These are phyloP conservation scores for Coracias cyanogaster DNA, from an alignment of 2,797 vertebrate species.

Conservation along the genomic window DNA sequence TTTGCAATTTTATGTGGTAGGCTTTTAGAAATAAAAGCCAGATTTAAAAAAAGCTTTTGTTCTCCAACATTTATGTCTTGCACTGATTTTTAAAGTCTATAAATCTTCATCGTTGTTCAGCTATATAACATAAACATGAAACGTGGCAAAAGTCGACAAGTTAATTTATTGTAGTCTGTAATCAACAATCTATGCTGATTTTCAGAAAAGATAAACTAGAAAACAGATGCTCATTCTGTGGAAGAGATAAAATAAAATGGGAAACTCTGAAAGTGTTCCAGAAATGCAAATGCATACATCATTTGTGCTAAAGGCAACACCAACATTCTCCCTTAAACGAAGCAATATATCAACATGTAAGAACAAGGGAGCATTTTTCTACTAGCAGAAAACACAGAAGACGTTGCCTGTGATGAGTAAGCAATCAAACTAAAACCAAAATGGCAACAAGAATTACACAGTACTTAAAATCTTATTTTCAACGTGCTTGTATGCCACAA, in stretches of 20 bases:
- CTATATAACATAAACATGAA: conserved; percentile 2
- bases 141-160: conserved; percentile 41
- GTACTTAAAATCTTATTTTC: not conserved
- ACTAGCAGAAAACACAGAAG: conserved; percentile 39
- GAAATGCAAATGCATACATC: conserved; percentile 59
- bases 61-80: not conserved
- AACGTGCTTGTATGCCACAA: not conserved
- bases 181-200: conserved; percentile 39
- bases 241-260: conserved; percentile 59
- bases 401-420: not conserved
- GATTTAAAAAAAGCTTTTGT: not conserved
- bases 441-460: not conserved
- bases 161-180: conserved; percentile 55
- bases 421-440: not conserved
- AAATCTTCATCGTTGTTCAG: conserved; percentile 42
- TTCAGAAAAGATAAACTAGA: conserved; percentile 44
- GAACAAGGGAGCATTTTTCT: conserved; percentile 52
- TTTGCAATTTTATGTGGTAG: not conserved
- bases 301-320: conserved; percentile 59
- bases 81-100: conserved; percentile 38
- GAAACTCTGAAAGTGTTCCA: conserved; percentile 48
- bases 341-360: conserved; percentile 58
- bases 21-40: not conserved
- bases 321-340: not conserved
- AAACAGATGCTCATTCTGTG: conserved; percentile 12